A percentile compares a stretch with the other conserved stretches of the same genome.
These are phyloP conservation scores for Prinia subflava DNA, from an alignment of 2,113 vertebrate genomes.

Conservation along the genomic window DNA sequence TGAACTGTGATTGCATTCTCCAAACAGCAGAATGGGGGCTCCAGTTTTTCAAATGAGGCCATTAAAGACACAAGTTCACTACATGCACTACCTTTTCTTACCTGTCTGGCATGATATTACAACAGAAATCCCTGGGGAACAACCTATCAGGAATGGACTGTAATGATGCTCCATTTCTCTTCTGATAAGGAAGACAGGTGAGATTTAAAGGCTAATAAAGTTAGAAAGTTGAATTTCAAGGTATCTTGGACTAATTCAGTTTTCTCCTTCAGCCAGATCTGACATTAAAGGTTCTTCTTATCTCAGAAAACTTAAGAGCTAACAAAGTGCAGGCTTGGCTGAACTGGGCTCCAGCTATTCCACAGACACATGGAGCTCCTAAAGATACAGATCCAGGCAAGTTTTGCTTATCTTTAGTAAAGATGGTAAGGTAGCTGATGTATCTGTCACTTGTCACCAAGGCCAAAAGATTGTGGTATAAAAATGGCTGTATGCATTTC, in stretches of 20 bases:
- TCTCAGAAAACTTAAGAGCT: not conserved
- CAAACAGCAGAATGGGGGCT: not conserved
- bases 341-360: not conserved
- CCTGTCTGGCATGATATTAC: fast-evolving
- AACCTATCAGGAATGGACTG: not conserved
- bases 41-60: not conserved
- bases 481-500: not conserved
- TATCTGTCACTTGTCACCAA: not conserved
- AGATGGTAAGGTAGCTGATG: fast-evolving
- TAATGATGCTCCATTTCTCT: not conserved
- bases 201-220: not conserved
- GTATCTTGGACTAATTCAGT: not conserved
- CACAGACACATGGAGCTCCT: fast-evolving
- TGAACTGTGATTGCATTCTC: not conserved
- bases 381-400: not conserved
- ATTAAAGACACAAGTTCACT: not conserved
- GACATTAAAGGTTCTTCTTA: not conserved
- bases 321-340: not conserved
- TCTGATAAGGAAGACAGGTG: not conserved
- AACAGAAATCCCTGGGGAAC: not conserved
- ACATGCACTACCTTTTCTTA: too few species aligned
- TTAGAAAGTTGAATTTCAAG: not conserved
- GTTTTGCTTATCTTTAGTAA: not conserved
- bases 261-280: not conserved
- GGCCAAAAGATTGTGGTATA: not conserved